phyloP scores from a whole-genome alignment of 2,113 vertebrate species.

The Lota lota region DNA sequence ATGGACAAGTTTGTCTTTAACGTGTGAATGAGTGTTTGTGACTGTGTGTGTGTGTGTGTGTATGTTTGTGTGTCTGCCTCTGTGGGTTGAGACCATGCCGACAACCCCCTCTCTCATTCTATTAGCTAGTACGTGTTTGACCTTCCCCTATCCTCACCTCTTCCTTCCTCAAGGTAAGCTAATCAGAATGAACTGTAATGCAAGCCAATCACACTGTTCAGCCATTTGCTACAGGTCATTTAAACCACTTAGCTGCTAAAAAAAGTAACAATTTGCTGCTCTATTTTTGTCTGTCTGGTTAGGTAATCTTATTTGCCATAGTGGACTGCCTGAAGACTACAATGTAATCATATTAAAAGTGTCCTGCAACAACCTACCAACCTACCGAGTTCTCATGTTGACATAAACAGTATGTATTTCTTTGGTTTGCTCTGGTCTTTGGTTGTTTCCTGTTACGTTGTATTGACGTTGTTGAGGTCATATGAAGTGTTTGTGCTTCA shows the following conservation, averaged over 20 bases:
- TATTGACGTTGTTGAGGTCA: too few relatives aligned
- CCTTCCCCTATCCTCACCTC: slow-evolving; percentile 12
- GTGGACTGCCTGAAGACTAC: background rate
- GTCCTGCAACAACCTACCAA: background rate
- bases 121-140: slow-evolving; percentile 26
- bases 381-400: too few relatives aligned
- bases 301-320: background rate
- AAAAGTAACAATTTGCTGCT: background rate
- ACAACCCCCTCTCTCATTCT: slow-evolving; percentile 20
- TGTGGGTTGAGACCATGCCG: slow-evolving; percentile 11
- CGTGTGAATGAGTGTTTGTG: background rate
- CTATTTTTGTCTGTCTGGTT: background rate
- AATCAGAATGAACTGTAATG: slow-evolving; percentile 16
- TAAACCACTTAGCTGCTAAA: slow-evolving; percentile 2
- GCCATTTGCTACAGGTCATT: background rate
- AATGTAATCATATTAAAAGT: background rate
- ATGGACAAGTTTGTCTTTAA: background rate
- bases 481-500: too few relatives aligned
- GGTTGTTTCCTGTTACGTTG: too few relatives aligned
- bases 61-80: background rate
- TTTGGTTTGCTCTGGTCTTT: too few relatives aligned
- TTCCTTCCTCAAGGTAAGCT: slow-evolving; percentile 5
- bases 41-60: background rate
- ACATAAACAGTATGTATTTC: too few relatives aligned
- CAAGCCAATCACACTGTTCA: slow-evolving; percentile 22